These are phyloP conservation scores for Spisula subtruncata DNA, from an alignment of 2,888 invertebrate species.

Conservation along the genomic window DNA sequence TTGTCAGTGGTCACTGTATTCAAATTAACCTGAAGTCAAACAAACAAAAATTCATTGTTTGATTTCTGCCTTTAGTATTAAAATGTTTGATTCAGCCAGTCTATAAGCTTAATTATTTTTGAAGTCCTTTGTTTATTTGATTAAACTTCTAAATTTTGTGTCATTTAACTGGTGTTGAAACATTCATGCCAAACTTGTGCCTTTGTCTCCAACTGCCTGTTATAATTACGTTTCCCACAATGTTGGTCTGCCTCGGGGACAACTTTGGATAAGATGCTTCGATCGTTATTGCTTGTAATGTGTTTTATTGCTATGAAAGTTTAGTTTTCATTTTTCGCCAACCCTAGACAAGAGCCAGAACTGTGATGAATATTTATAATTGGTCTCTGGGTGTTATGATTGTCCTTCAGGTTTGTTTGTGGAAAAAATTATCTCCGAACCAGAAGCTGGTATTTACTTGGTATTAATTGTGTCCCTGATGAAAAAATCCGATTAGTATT, in stretches of 20 bases:
- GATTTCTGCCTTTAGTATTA: not conserved
- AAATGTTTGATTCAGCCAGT: not conserved
- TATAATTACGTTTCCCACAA: not conserved
- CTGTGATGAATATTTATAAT: conserved; percentile 2
- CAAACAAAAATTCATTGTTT: not conserved
- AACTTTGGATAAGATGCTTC: not conserved
- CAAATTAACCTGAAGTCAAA: too few species aligned
- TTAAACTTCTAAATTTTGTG: not conserved
- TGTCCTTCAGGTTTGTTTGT: not conserved
- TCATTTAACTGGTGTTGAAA: not conserved
- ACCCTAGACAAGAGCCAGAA: not conserved
- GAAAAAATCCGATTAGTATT: not conserved
- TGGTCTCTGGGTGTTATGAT: conserved; percentile 13
- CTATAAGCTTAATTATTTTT: not conserved
- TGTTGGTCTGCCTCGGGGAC: conserved; percentile 19
- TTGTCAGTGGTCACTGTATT: too few species aligned
- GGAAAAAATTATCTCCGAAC: conserved; percentile 18
- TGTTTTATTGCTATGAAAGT: not conserved
- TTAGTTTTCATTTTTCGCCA: not conserved
- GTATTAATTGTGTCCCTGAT: not conserved
- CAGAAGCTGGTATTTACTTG: not conserved
- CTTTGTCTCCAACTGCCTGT: conserved; percentile 26
- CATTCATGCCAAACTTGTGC: not conserved
- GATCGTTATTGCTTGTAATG: too few species aligned
- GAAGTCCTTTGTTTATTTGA: conserved; percentile 17